Conservation (phyloP, 2,113 vertebrate species). For the Myodes glareolus region DNA sequence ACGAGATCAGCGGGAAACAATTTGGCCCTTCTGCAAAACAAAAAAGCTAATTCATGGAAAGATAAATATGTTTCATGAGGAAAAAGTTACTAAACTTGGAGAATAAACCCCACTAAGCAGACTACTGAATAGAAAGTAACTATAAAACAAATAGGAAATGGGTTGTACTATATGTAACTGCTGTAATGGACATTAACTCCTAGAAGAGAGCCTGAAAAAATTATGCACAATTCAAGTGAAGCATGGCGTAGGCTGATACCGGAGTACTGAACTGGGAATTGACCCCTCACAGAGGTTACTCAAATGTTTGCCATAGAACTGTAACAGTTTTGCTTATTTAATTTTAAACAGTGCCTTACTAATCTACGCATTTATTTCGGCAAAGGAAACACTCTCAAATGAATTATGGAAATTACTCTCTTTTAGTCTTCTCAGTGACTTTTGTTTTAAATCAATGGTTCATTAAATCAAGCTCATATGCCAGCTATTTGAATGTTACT, state of each 20-base stretch:
- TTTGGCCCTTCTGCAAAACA: background rate
- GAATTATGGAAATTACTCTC: conserved; percentile 60
- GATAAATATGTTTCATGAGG: conserved; percentile 29
- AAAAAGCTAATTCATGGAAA: conserved; percentile 15
- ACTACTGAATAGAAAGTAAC: conserved; percentile 43
- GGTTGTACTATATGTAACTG: background rate
- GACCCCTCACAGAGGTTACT: conserved; percentile 82
- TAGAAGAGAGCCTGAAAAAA: conserved; percentile 68
- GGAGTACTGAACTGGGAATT: conserved; percentile 72
- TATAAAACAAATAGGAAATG: conserved; percentile 54
- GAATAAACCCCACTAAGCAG: conserved; percentile 46
- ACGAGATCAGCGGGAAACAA: conserved; percentile 32
- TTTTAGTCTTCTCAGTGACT: background rate
- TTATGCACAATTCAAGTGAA: conserved; percentile 58
- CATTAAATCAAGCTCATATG: conserved; percentile 68
- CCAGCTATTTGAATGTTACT: conserved; percentile 61
- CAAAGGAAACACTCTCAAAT: conserved; percentile 65
- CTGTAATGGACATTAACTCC: conserved; percentile 60
- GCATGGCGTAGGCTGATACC: conserved; percentile 73
- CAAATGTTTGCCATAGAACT: conserved; percentile 84
- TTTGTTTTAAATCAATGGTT: conserved; percentile 43
- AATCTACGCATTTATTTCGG: conserved; percentile 63
- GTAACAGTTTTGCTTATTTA: conserved; percentile 77
- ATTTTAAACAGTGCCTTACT: conserved; percentile 61
- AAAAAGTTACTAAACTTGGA: conserved; percentile 58